A percentile compares a stretch with the other conserved stretches of the same genome.
Conservation (phyloP, 1,140 invertebrate species). For the Triops cancriformis region DNA sequence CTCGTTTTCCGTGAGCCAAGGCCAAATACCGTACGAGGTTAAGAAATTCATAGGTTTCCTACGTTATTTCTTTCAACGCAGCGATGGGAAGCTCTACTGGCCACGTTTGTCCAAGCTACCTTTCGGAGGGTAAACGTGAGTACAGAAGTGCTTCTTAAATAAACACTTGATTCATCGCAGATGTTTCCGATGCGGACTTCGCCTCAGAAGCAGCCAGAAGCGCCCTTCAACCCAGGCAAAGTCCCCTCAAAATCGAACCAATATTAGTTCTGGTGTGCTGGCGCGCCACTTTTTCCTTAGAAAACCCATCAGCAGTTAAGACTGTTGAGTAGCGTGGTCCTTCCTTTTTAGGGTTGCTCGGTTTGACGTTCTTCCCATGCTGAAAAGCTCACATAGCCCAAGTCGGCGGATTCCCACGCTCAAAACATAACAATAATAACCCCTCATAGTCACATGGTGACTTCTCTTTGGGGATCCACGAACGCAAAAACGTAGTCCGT, state of each 20-base stretch:
- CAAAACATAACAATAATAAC: constrained; percentile 1
- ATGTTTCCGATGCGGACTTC: no score
- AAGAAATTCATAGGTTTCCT: not conserved
- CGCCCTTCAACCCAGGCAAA: not conserved
- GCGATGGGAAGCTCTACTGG: no score
- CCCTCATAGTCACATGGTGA: constrained; percentile 1
- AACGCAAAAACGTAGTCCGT: not conserved
- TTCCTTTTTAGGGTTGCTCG: not conserved
- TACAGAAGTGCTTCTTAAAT: no score
- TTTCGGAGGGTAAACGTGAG: no score
- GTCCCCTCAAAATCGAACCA: not conserved
- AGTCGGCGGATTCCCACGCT: not conserved
- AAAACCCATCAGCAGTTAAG: not conserved
- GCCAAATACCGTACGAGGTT: not conserved
- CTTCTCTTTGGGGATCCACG: not conserved
- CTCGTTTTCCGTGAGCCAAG: not conserved
- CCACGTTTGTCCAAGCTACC: no score
- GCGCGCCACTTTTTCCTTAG: not conserved
- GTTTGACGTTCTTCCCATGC: constrained; percentile 1
- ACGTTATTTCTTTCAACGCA: no score
- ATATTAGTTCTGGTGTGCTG: constrained; percentile 13
- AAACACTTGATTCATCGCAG: no score
- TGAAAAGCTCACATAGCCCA: not conserved
- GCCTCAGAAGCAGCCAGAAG: no score
- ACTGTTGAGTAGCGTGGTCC: not conserved